Evolutionary conservation across 1,140 invertebrate genomes (phyloP).

Genomic region (Leptonema lineaticorne): DNA sequence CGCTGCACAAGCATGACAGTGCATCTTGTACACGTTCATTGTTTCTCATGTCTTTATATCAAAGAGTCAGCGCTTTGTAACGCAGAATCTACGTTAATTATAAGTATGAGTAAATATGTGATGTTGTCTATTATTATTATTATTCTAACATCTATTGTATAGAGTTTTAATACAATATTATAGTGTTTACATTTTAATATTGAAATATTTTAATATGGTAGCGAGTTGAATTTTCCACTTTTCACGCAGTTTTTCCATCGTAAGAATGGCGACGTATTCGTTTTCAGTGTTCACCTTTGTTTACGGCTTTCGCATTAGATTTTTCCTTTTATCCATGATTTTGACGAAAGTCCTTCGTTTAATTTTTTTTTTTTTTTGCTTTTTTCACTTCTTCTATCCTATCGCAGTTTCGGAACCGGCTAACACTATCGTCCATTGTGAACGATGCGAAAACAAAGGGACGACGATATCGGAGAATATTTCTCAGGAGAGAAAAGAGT

Average conservation of each 20-base stretch:
- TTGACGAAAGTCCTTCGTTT: constrained; percentile 35
- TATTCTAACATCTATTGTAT: no score
- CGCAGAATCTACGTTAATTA: no score
- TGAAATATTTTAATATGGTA: no score
- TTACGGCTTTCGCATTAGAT: constrained; percentile 11
- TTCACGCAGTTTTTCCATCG: not conserved
- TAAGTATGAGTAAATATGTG: no score
- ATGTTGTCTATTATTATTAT: no score
- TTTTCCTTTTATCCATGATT: constrained; percentile 26
- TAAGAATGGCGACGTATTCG: constrained; percentile 17
- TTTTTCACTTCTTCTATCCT: not conserved
- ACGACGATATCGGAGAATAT: constrained; percentile 22
- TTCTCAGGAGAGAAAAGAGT: constrained; percentile 18
- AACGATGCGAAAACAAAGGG: constrained; percentile 35
- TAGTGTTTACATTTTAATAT: no score
- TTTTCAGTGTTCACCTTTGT: constrained; percentile 32
- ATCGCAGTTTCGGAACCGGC: not conserved
- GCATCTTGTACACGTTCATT: no score
- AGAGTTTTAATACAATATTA: no score
- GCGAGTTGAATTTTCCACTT: not conserved
- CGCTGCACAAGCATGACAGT: no score
- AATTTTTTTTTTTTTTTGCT: constrained; percentile 10
- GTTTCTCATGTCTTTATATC: no score
- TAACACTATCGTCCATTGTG: not conserved
- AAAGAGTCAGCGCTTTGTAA: no score